Conservation (phyloP, 2,797 vertebrate species). For the Onychomys torridus region DNA sequence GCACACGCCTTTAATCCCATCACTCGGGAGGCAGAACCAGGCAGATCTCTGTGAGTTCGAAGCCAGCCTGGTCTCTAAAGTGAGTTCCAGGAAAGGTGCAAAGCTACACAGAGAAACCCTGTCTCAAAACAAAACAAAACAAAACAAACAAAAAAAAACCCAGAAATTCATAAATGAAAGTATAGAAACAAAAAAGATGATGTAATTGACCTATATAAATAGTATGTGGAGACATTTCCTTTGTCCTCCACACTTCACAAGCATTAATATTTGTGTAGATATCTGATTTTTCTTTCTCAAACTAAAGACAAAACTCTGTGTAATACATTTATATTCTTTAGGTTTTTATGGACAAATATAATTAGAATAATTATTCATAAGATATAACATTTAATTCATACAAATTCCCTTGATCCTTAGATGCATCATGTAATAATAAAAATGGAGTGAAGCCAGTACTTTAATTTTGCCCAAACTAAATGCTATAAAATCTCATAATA, state of each 20-base stretch:
- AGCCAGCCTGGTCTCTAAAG: too few species aligned
- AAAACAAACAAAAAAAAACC: too few species aligned
- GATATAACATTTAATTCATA: neutral
- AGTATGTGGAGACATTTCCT: neutral
- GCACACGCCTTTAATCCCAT: too few species aligned
- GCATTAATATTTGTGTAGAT: neutral
- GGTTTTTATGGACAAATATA: neutral
- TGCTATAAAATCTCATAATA: neutral
- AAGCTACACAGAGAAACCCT: too few species aligned
- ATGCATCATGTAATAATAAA: neutral
- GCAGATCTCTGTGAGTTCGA: too few species aligned
- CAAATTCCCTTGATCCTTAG: neutral
- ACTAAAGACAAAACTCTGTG: neutral
- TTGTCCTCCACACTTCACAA: neutral
- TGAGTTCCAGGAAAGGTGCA: too few species aligned
- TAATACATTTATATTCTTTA: neutral
- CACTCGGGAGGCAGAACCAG: too few species aligned
- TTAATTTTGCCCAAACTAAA: constrained; percentile 15
- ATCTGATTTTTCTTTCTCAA: constrained; percentile 2
- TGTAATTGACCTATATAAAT: neutral
- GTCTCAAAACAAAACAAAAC: too few species aligned
- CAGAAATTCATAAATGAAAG: neutral
- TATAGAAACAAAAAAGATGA: constrained; percentile 40
- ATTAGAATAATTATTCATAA: neutral
- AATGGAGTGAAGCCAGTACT: constrained; percentile 4